phyloP scores from a whole-genome alignment of 2,113 vertebrate species.

The Brachypteracias leptosomus region DNA sequence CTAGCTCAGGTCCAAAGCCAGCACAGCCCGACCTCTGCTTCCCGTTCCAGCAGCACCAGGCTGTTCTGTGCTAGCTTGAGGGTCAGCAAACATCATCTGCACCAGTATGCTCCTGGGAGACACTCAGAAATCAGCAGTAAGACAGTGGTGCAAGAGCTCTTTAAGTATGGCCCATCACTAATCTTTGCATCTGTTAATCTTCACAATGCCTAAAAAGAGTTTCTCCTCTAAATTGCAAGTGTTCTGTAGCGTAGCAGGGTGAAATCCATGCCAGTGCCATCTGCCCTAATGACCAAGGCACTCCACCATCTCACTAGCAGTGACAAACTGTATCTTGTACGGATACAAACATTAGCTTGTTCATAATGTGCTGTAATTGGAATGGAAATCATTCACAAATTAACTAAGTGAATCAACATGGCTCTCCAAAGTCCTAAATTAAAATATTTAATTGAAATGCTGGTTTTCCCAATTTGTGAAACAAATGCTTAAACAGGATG shows the following conservation, averaged over 20 bases:
- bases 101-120: background rate
- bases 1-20: background rate
- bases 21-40: background rate
- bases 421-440: constrained; percentile 7
- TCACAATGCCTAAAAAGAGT: background rate
- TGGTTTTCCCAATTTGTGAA: background rate
- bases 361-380: background rate
- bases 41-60: background rate
- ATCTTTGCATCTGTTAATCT: background rate
- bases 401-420: constrained; percentile 29
- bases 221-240: background rate
- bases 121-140: background rate
- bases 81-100: background rate
- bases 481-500: background rate
- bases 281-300: background rate
- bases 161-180: background rate
- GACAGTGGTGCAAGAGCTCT: background rate
- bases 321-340: background rate
- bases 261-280: background rate
- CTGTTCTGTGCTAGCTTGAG: constrained; percentile 16
- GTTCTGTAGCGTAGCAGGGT: background rate
- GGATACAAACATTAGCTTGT: background rate
- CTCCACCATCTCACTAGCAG: background rate
- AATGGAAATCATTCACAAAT: constrained; percentile 12
- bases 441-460: background rate